Percentiles rank a stretch among this genome's conserved stretches.
Conservation (phyloP, 2,888 invertebrate genomes). For the Xanthia togata region DNA sequence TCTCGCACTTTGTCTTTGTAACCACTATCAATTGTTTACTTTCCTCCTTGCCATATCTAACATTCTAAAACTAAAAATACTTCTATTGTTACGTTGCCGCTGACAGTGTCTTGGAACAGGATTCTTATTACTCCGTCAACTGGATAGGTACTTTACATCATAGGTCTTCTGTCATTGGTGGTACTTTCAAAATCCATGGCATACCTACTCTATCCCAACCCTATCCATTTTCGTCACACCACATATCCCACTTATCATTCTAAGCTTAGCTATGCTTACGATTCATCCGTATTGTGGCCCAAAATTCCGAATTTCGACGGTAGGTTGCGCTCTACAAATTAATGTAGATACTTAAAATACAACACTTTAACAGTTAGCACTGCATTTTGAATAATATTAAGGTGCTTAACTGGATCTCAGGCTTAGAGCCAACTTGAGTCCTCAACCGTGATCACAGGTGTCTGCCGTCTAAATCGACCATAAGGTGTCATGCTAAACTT, state of each 20-base stretch:
- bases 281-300: neutral
- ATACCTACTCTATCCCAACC: neutral
- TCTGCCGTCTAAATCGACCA: slow-evolving; percentile 9
- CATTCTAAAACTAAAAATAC: neutral
- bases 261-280: neutral
- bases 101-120: neutral
- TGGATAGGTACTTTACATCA: neutral
- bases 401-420: slow-evolving; percentile 7
- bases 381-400: slow-evolving; percentile 33
- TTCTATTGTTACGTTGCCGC: neutral
- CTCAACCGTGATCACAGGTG: slow-evolving; percentile 27
- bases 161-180: neutral
- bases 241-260: neutral
- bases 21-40: too few species aligned
- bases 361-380: neutral
- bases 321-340: neutral
- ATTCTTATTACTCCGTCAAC: neutral
- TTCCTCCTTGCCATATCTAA: neutral
- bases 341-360: neutral
- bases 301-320: slow-evolving; percentile 4
- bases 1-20: neutral
- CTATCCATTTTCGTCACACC: neutral
- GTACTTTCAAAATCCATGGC: neutral
- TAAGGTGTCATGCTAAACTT: slow-evolving; percentile 31
- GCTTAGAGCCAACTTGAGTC: slow-evolving; percentile 12